Base-by-base conservation (phyloP, 2,113 vertebrate genomes). In the Nibea coibor region DNA sequence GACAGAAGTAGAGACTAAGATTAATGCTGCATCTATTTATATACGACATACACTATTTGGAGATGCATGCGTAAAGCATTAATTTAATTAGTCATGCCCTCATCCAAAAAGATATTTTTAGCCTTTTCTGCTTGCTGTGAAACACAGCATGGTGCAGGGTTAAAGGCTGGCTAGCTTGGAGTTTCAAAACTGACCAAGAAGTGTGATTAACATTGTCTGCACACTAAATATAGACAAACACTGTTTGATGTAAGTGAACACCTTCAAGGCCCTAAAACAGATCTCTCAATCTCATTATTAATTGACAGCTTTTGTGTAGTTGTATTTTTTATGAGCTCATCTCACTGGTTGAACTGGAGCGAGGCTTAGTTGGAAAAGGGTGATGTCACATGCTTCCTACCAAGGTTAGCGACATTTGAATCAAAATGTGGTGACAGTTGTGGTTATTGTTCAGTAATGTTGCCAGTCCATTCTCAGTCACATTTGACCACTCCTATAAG, bases 1-100 rank as follows among this genome's bases (percentile, higher is more conserved):
- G 24, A 70, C 22, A 63, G 68, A 57, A 67, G 39, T 1, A n/a
- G 43, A 59, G n/a, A 48, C 45, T 26, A 42, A 43, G 54, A 74
- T 75, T 84, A 75, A 64, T 24, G 20, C 31, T 50, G 16, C 65
- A 78, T 75, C 66, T 80, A 63, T 82, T 76, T 69, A 76, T 75
- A 28, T 67, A 61, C 35, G 73, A 68, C 43, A 54, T 45, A 3
- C n/a, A 42, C 51, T 68, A 68, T 61, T 50, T 70, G 5, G 43
- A 24, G 42, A 45, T 69, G 59, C 26, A 17, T 63, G 35, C 57
- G 62, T 58, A 39, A 39, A 39, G 35, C 35, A 39, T 39, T 39
- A 8, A 39, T 39, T 39, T 39, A 39, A 39, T 39, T 39, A 39
- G 35, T 39, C 35, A 39, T 58, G 16, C 15, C 16, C 15, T 9